Base-by-base conservation (phyloP, 2,113 vertebrate species). In the Australoheros scitulus region DNA sequence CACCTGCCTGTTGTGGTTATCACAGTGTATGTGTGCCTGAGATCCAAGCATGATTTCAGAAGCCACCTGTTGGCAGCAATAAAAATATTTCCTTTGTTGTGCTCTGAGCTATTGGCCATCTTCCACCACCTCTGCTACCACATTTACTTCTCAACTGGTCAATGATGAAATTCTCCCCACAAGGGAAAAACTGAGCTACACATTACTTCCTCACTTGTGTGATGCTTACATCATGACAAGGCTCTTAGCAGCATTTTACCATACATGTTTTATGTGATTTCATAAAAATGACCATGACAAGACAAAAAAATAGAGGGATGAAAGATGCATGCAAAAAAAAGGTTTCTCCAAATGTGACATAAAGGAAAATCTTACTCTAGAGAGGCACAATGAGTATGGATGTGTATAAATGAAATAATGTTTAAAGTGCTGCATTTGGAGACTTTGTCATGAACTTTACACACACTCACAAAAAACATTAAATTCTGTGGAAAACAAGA, bases 91-190 rank as follows among this genome's bases (percentile, higher is more conserved):
- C 41, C 75, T 85, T 76, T 87, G 84, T 82, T 80, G 85, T 87
- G 84, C 86, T 78, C 59, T 64, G 80, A 84, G 85, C 79, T 91
- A 74, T 77, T 92, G 92, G 88, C 87, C 77, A 7, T 29, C 78
- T 91, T 88, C 88, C 88, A 89, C 87, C 79, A 83, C 78, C 87
- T 89, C 68, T 83, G 75, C 85, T 84, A 50, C 84, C 59, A 79
- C 85, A 89, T 87, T 84, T 74, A 76, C 85, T 87, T 88, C 84
- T 93, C 87, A 86, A 82, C 88, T 41, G 60, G 87, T 91, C 84
- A 91, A 74, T 86, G 77, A 92, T 87, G 76, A 91, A 91, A 87
- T 86, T 78, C 74, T 61, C 64, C 43, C 88, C 68, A 81, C 70
- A 90, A 79, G 86, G 65, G 38, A 81, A 81, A 43, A 85, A 84